Evolutionary conservation across 2,113 vertebrate genomes (phyloP).

Genomic region (Calyptomena viridis): DNA sequence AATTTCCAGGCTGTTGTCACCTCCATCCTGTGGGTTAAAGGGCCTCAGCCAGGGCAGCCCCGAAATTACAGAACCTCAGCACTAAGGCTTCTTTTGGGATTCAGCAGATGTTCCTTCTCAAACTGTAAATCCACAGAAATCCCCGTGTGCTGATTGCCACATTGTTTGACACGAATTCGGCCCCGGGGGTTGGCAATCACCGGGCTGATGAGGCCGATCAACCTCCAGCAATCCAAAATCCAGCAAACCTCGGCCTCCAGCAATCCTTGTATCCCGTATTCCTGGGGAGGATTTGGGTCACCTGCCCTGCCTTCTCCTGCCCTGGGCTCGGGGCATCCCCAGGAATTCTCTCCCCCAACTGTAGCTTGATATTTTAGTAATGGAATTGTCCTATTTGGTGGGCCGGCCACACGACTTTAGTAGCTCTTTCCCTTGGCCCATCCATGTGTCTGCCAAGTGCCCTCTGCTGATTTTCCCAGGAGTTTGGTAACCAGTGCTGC

Average conservation of each 20-base stretch:
- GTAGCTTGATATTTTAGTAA: not conserved
- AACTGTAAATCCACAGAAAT: not conserved
- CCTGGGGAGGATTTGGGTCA: not conserved
- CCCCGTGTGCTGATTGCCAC: not conserved
- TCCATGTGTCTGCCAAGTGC: rapidly evolving
- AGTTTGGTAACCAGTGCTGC: not conserved
- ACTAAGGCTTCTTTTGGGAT: not conserved
- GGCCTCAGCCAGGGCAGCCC: not conserved
- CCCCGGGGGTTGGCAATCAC: not conserved
- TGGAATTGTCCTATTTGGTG: not conserved
- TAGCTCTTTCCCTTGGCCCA: not conserved
- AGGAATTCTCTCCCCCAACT: not conserved
- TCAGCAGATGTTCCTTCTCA: not conserved
- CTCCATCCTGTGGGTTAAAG: not conserved
- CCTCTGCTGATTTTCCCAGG: not conserved
- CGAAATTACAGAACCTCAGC: not conserved
- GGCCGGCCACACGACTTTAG: not conserved
- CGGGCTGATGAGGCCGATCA: not conserved
- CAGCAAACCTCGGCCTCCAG: too few species aligned
- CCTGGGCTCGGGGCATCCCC: not conserved
- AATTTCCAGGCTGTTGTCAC: not conserved
- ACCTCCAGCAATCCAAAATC: too few species aligned
- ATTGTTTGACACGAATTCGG: not conserved
- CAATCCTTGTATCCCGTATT: not conserved
- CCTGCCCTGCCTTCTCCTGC: not conserved